Percentiles rank a stretch among this genome's conserved stretches.
Conservation (phyloP, 2,113 vertebrate species). For the Gorsachius goisagi region DNA sequence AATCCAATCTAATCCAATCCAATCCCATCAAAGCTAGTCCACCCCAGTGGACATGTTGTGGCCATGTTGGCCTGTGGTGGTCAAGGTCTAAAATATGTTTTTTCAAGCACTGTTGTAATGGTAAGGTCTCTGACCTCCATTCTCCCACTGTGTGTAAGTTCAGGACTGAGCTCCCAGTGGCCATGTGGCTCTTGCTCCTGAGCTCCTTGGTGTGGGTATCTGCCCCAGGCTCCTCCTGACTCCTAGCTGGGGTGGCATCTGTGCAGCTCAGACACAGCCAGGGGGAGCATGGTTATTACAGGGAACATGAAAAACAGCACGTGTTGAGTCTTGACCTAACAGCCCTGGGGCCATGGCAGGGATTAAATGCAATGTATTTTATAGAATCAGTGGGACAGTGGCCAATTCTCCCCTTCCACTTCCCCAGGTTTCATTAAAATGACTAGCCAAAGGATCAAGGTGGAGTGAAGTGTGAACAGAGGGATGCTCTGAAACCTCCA, state of each 20-base stretch:
- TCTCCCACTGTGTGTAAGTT: background rate
- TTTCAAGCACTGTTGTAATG: background rate
- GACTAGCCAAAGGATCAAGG: background rate
- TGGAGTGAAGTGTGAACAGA: background rate
- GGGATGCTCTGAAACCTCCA: background rate
- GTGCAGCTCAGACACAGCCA: background rate
- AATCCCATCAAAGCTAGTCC: background rate
- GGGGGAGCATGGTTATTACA: background rate
- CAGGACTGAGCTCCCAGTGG: background rate
- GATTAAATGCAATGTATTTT: background rate
- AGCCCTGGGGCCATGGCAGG: background rate
- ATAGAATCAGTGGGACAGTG: background rate
- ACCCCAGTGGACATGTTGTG: background rate
- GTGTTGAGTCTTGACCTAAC: background rate
- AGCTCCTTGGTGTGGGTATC: background rate
- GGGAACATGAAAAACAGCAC: background rate
- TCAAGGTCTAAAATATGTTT: background rate
- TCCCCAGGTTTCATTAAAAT: background rate
- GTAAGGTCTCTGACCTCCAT: background rate
- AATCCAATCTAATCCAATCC: background rate
- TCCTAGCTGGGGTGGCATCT: background rate
- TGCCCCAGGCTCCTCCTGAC: background rate
- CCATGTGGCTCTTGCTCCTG: background rate
- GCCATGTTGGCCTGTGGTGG: fast-evolving
- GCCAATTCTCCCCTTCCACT: background rate